Evolutionary conservation across 2,888 invertebrate genomes (phyloP), one percentile per base, ranked within the genome.

Genomic region (Rotaria magnacalcarata): DNA sequence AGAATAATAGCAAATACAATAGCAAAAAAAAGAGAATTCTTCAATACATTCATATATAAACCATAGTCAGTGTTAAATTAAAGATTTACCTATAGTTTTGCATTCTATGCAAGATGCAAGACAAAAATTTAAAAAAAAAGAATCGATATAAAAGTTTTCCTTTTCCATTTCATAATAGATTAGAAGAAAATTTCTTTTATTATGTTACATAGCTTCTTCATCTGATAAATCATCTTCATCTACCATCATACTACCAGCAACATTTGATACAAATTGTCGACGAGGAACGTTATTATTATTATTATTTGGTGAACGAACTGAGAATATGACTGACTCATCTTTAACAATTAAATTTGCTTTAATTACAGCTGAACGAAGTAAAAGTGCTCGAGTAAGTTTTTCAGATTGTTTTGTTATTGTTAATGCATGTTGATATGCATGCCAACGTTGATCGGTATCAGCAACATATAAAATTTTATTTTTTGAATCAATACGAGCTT

Each of bases 391-490:
- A 86, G 96, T 95, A 89, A 96, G 93, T 89, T 96, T 93, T 90
- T 96, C 95, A 91, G 96, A 96, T 90, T 96, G 96, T 90, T 95
- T 95, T 8, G 96, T 97, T 93, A 97, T 95, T 54, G 93, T 93
- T 88, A 97, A 92, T 88, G 96, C 95, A 89, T 95, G 94, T 90
- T 96, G 96, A 92, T 97, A 97, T 0, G 97, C 97, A 87, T 95
- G 95, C 90, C 95, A 96, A 88, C 97, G 93, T 90, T 96, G 96
- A 92, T 98, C 97, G 84, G 96, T 95, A 92, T 97, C 96, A 92
- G 96, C 96, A 89, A 97, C 96, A 92, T 95, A 97, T 87, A 98
- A 92, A 90, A 97, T 96, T 93, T 97, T 97, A 91, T 97, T 97
- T 91, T 97, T 96, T 34, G 97, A 97, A 93, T 98, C 98, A 90